Conservation (phyloP, 2,888 invertebrate species). For the Parnassius smintheus region DNA sequence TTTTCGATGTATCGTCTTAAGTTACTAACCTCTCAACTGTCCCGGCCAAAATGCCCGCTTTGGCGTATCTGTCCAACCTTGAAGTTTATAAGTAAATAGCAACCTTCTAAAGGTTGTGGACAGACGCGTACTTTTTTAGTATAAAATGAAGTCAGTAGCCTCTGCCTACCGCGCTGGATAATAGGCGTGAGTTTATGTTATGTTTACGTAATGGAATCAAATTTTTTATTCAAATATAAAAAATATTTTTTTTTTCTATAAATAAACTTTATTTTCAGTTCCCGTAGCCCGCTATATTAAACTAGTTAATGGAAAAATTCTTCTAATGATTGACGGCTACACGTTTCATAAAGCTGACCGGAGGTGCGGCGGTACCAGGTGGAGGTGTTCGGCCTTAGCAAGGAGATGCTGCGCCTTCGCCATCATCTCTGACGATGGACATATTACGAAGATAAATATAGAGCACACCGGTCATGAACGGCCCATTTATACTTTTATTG, state of each 20-base stretch:
- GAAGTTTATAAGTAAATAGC: too few species aligned
- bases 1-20: too few species aligned
- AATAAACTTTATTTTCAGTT: not conserved
- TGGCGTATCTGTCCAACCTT: too few species aligned
- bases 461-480: not conserved
- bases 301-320: not conserved
- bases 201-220: too few species aligned
- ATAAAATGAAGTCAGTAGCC: too few species aligned
- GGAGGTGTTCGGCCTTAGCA: constrained; percentile 1
- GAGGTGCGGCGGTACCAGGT: not conserved
- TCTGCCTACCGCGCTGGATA: too few species aligned
- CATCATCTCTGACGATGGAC: not conserved
- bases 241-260: not conserved
- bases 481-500: not conserved
- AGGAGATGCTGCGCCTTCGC: not conserved
- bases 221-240: too few species aligned
- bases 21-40: too few species aligned
- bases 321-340: not conserved
- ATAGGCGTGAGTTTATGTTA: too few species aligned
- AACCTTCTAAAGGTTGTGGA: too few species aligned
- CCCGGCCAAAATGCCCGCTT: too few species aligned
- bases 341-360: not conserved
- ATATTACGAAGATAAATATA: not conserved
- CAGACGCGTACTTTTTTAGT: too few species aligned
- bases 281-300: not conserved